Base-by-base conservation (phyloP, 2,113 vertebrate species). In the Empidonax traillii region DNA sequence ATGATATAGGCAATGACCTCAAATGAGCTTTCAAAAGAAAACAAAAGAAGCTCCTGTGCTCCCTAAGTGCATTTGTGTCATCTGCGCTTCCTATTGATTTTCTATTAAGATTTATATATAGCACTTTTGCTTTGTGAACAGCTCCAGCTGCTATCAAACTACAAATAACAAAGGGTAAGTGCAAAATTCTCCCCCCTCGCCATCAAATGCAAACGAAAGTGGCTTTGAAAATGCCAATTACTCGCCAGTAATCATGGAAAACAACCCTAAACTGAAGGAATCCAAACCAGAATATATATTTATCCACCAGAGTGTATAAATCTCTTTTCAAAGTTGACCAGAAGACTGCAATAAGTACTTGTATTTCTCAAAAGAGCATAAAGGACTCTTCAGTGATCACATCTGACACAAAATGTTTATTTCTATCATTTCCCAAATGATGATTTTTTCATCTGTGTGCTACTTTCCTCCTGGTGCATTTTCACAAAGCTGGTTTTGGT, bases 1-100 rank as follows among this genome's bases (percentile, higher is more conserved):
- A 56, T 75, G 27, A 87, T 39, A 89, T 0, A 72, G 31, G 56
- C 53, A 52, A 44, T 18, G 33, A 92, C 51, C 72, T 80, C 33
- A 90, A 76, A 93, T 21, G 30, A 84, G 72, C 33, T 47, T 90
- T 94, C 82, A 51, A 37, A 95, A 80, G 75, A 67, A 91, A 95
- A 74, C 30, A n/a, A 94, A 80, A 68, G 59, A 91, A 95, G 71
- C 30, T 51, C 7, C 33, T 47, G 6, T 43, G n/a, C 16, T 85
- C 33, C 31, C 53, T 66, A 62, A 67, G n/a, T 76, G 43, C 65
- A 63, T 66, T 33, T 89, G 10, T 69, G 43, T 46, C 56, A 81
- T 39, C 61, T 81, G 61, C 2, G 3, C 55, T 82, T 86, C 39
- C 71, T 74, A 77, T 19, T 85, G 68, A 77, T 80, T 90, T 93